phyloP scores from a whole-genome alignment of 2,888 invertebrate species.

The Gymnosoma rotundatum region DNA sequence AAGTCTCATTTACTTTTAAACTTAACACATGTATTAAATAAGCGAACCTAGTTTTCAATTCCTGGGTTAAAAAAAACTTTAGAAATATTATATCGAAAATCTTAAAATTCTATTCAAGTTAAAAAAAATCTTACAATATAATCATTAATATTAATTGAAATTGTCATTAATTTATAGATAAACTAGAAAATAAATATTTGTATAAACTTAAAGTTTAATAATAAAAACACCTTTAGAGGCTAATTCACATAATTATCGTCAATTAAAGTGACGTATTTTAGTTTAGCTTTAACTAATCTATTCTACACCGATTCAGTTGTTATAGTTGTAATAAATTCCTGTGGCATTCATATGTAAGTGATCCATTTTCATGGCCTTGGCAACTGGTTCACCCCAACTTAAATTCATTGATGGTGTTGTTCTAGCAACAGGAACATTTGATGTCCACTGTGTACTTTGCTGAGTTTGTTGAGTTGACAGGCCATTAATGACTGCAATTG shows the following conservation, averaged over 20 bases:
- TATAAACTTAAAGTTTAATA: too few species aligned
- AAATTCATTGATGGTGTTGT: conserved; percentile 73
- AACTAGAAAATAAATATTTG: too few species aligned
- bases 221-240: neutral
- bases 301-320: neutral
- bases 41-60: too few species aligned
- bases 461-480: neutral
- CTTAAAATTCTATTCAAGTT: too few species aligned
- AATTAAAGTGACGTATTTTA: conserved; percentile 41
- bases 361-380: conserved; percentile 73
- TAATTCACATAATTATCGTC: conserved; percentile 37
- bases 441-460: neutral
- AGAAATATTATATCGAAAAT: too few species aligned
- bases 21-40: too few species aligned
- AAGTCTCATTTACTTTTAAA: too few species aligned
- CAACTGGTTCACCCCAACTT: conserved; percentile 75
- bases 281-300: neutral
- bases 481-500: neutral
- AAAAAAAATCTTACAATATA: too few species aligned
- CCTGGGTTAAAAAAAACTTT: too few species aligned
- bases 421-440: conserved; percentile 28
- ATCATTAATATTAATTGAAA: too few species aligned
- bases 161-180: too few species aligned
- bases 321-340: conserved; percentile 69
- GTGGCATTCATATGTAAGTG: conserved; percentile 73